phyloP scores from a whole-genome alignment of 2,888 invertebrate genomes.

The Drosophila fulvimacula region DNA sequence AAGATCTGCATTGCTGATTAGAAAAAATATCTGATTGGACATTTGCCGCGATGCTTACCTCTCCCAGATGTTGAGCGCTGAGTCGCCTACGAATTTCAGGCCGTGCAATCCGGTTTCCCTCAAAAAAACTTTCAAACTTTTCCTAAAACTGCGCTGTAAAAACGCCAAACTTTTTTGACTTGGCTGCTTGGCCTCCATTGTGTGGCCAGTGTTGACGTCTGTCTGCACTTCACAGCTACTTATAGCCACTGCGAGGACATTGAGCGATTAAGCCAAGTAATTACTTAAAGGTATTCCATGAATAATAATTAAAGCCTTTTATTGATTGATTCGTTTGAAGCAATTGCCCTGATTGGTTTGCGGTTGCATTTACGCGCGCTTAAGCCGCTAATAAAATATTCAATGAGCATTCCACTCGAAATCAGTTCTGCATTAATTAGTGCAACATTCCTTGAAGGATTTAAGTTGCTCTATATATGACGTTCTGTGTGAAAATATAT shows the following conservation, averaged over 20 bases:
- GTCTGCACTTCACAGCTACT: not conserved
- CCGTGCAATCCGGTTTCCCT: constrained; percentile 77
- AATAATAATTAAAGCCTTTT: constrained; percentile 29
- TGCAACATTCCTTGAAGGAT: not conserved
- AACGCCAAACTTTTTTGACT: constrained; percentile 25
- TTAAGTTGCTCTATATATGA: not conserved
- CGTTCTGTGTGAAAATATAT: not conserved
- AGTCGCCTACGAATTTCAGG: constrained; percentile 75
- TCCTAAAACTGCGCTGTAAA: constrained; percentile 41
- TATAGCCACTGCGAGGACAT: constrained; percentile 17
- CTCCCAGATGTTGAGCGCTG: constrained; percentile 69
- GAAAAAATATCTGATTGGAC: not conserved
- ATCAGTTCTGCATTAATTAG: constrained; percentile 10
- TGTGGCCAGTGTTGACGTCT: not conserved
- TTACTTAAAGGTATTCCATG: constrained; percentile 17
- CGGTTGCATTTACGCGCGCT: constrained; percentile 24
- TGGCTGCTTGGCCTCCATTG: constrained; percentile 31
- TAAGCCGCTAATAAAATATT: constrained; percentile 6
- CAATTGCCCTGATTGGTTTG: constrained; percentile 44
- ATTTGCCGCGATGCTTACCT: constrained; percentile 43
- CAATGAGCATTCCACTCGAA: constrained; percentile 1
- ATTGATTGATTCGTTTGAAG: constrained; percentile 22
- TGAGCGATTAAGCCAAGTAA: constrained; percentile 24
- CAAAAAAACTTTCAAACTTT: constrained; percentile 62
- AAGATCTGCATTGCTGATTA: constrained; percentile 86